Evolutionary conservation across 1,140 invertebrate genomes (phyloP), one percentile per base, ranked within the genome.

Genomic region (Zaprionus kolodkinae): DNA sequence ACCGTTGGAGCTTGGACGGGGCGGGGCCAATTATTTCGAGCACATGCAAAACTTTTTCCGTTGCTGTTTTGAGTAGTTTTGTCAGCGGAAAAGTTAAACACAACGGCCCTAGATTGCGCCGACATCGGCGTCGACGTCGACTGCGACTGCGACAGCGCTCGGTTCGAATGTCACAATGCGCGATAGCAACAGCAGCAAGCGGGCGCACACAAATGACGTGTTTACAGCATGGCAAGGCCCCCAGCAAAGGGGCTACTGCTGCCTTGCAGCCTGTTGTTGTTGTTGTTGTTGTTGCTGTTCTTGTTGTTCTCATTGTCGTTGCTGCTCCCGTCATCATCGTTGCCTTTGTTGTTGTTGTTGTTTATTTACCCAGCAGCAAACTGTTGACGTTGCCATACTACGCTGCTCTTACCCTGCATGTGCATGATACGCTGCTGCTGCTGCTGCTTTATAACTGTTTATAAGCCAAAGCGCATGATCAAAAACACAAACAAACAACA

Each of bases 381-480:
- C 76, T 72, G 81, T 88, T 88, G 84, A 88, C 84, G 84, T 88
- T 88, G 85, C 85, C 68, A 89, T 76, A 84, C 25, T 48, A 45
- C 40, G 40, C 40, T 45, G 40, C 57, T 55, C 65, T 54, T 21
- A 43, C 35, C 68, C 75, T 45, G 56, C 67, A 85, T 57, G 38
- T 35, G 13, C n/a, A 15, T 13, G 21, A 21, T 21, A 21, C 21
- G 21, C 21, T 21, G 38, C 38, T 45, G 40, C n/a, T 45, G n/a
- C 40, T 40, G 59, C 65, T 64, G 17, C 45, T 81, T 84, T 76
- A 78, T 82, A 81, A 82, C 82, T 86, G 78, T 86, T 86, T 73
- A 86, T 88, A 85, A 76, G 70, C 78, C 69, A 83, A 72, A 73
- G 65, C 83, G 81, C 77, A 78, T 65, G 79, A 86, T 79, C 72